phyloP scores from a whole-genome alignment of 2,797 vertebrate genomes.

The Anas georgica region DNA sequence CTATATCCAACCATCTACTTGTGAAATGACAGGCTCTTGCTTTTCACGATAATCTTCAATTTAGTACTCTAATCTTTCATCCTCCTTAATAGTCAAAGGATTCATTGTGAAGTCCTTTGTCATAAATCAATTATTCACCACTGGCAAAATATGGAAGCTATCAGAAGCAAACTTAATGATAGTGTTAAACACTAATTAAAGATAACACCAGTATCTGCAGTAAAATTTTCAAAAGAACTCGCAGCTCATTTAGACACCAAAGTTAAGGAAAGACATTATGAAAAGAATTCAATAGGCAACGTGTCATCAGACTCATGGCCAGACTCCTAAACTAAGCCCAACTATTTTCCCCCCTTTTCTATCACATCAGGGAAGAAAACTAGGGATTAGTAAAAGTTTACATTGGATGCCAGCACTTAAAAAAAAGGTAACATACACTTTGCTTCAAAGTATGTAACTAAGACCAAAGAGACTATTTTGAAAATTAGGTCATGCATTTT shows the following conservation, averaged over 20 bases:
- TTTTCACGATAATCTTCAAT: background rate
- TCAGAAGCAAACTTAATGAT: background rate
- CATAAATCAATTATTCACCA: background rate
- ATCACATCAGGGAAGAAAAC: background rate
- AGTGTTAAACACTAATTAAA: background rate
- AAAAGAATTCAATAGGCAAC: background rate
- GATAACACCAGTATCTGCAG: background rate
- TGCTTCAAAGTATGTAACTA: background rate
- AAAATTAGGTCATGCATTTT: background rate
- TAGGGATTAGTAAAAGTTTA: background rate
- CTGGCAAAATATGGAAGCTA: background rate
- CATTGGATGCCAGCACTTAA: fast-evolving
- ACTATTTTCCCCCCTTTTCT: background rate
- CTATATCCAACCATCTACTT: background rate
- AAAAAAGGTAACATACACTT: background rate
- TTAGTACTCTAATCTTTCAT: background rate
- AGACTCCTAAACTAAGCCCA: background rate
- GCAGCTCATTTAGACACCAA: background rate
- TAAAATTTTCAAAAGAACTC: background rate
- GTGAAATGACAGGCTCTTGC: background rate
- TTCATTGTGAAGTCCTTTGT: background rate
- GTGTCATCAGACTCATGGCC: background rate
- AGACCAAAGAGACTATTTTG: background rate
- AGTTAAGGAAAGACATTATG: background rate
- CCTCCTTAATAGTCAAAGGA: background rate